Base-by-base conservation (phyloP, 2,888 invertebrate genomes). In the Phania funesta region DNA sequence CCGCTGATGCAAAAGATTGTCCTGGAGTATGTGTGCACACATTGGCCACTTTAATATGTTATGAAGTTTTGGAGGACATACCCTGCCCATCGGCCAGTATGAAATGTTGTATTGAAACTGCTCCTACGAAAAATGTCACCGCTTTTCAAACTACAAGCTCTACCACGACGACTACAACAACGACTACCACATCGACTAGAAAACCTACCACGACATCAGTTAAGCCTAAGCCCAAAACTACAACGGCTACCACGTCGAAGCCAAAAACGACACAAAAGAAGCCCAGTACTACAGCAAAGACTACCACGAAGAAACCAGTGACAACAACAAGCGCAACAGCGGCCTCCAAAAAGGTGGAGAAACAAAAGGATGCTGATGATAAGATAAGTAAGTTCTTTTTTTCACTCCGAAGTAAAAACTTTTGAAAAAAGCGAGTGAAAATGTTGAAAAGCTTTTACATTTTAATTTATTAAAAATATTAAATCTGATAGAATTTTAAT, bases 21-120 rank as follows among this genome's bases (percentile, higher is more conserved):
- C 97, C 97, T 0, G 97, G 97, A 0, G 94, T 95, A 75, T 97
- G 97, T 90, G 95, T 97, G 82, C 96, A 97, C 88, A 94, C 96
- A 9, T 91, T 97, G 77, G 96, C 97, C 1, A 95, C 97, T 0
- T 91, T 97, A 80, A 95, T 97, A 87, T 97, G 97, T 90, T 95
- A 95, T 90, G 95, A 96, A 86, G 96, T 97, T 18, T 92, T 96
- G 64, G 96, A 96, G 78, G 94, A 96, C 87, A 94, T 96, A 20
- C 93, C 94, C 79, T 97, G 97, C 87, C 96, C 96, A 24, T 94
- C 94, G 73, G 91, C 94, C 2, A 94, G 94, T 85, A 96, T 96
- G 96, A 94, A 96, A 89, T 97, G 97, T 91, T 96, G 97, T 87
- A 94, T 96, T 20, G 96, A 96, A 87, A 94, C 94, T 76, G 94